phyloP scores from a whole-genome alignment of 2,888 invertebrate genomes.

The Notodonta dromedarius region DNA sequence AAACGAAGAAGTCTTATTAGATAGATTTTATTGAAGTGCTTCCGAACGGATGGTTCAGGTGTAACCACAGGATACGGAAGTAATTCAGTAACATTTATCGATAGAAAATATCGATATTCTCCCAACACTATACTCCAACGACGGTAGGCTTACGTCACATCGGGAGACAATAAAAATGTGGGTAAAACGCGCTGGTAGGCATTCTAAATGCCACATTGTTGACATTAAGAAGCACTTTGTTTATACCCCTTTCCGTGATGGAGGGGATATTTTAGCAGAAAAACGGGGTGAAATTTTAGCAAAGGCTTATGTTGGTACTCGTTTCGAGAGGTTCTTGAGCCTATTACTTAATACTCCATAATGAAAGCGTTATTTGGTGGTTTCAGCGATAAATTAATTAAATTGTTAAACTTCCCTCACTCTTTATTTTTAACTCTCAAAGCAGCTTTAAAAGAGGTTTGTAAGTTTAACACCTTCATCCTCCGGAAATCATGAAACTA shows the following conservation, averaged over 20 bases:
- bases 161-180: constrained; percentile 37
- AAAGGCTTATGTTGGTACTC: background rate
- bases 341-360: background rate
- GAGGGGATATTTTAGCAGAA: constrained; percentile 17
- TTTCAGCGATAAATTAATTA: background rate
- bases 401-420: no score
- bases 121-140: background rate
- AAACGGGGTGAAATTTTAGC: constrained; percentile 7
- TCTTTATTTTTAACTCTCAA: no score
- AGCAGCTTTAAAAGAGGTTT: no score
- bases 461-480: no score
- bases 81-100: background rate
- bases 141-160: constrained; percentile 6
- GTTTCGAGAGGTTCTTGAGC: background rate
- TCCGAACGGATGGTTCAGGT: no score
- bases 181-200: constrained; percentile 20
- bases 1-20: no score
- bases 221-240: constrained; percentile 37
- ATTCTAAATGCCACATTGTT: constrained; percentile 30
- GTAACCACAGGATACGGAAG: no score
- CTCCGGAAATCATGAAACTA: no score
- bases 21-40: no score
- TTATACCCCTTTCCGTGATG: constrained; percentile 18
- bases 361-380: background rate
- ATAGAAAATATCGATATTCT: background rate